Base-by-base conservation (phyloP, 1,140 invertebrate species). In the Eriocheir sinensis region DNA sequence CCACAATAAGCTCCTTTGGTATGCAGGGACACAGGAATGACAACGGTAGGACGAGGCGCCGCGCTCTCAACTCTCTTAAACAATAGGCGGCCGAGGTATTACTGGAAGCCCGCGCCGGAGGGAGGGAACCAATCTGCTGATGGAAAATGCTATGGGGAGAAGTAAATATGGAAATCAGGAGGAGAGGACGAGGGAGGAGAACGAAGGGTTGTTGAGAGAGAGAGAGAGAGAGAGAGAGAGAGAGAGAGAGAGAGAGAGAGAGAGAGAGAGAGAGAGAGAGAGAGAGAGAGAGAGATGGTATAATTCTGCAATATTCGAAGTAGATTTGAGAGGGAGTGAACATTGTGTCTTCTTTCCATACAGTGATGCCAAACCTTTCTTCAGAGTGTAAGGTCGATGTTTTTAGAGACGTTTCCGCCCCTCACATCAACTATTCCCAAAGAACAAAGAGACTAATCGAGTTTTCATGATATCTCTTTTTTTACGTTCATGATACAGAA, bases 61-160 rank as follows among this genome's bases (percentile, higher is more conserved):
- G 27, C 21, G 27, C 21, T 72, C 60, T n/a, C n/a, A 72, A 72
- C 60, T 72, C 60, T 72, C 60, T n/a, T 72, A n/a, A 72, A 72
- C 60, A 72, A 72, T n/a, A 72, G 21, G n/a, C 60, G 60, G 27
- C 60, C 60, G 17, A 72, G 60, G 60, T 21, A 72, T 72, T 72
- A 72, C 60, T 72, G 60, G 60, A n/a, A 72, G 60, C 60, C 60
- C n/a, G 60, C n/a, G 60, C 60, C 27, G 60, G 17, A 21, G 60
- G 60, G 60, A 2, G 27, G 60, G 60, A 72, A n/a, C 21, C 60
- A 72, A 72, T 72, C 60, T 72, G 60, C 60, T 72, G 60, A 72
- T 72, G 60, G 60, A 72, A 72, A 72, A 72, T 72, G 60, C 60
- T 72, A 72, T 72, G n/a, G 60, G 60, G 60, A 72, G 60, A 72